Conservation (phyloP, 2,113 vertebrate species). For the Prochilodus magdalenae region DNA sequence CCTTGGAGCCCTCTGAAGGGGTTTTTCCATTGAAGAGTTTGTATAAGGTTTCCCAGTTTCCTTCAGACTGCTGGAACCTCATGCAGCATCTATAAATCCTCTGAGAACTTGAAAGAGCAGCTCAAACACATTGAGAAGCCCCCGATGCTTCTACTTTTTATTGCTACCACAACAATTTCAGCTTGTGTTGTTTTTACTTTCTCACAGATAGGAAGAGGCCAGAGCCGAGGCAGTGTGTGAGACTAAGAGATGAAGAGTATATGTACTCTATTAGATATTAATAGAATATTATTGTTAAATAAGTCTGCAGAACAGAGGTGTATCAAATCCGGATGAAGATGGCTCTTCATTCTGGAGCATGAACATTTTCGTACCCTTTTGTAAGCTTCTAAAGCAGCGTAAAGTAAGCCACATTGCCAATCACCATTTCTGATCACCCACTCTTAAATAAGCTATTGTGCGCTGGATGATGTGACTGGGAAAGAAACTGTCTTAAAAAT, state of each 20-base stretch:
- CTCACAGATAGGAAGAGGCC: background rate
- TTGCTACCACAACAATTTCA: background rate
- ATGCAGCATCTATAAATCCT: constrained; percentile 69
- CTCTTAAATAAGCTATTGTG: background rate
- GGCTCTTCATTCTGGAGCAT: constrained; percentile 2
- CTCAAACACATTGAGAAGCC: constrained; percentile 66
- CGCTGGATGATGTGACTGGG: background rate
- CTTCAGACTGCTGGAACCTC: constrained; percentile 62
- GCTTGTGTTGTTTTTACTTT: constrained; percentile 6
- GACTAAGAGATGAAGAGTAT: background rate
- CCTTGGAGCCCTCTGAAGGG: constrained; percentile 49
- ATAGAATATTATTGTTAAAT: background rate
- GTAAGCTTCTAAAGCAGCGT: background rate
- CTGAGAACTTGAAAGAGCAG: constrained; percentile 59
- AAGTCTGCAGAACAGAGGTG: background rate
- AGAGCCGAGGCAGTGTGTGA: background rate
- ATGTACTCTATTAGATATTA: background rate
- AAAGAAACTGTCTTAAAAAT: background rate
- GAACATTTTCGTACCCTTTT: background rate
- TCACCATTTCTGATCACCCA: constrained; percentile 21
- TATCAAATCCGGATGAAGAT: background rate
- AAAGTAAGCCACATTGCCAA: background rate
- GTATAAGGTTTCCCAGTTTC: constrained; percentile 62
- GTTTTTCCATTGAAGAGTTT: constrained; percentile 56
- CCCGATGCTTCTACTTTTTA: constrained; percentile 27